Conservation (phyloP, 2,113 vertebrate genomes). For the Neogale vison region DNA sequence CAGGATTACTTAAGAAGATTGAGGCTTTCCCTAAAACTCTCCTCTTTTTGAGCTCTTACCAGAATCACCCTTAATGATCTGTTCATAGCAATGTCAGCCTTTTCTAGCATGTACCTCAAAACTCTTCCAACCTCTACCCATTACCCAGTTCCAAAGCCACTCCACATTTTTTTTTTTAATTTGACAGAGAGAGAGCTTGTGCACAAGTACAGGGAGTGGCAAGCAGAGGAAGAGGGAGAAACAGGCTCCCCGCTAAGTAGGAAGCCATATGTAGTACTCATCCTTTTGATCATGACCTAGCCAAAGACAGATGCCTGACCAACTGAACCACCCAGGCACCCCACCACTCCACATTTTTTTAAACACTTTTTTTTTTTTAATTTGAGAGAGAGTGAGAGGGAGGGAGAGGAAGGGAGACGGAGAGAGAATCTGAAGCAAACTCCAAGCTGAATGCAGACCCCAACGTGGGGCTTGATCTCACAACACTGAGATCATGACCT, state of each 20-base stretch:
- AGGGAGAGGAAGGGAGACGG: not conserved
- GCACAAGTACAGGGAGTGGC: not conserved
- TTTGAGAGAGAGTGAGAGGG: not conserved
- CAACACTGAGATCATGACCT: not conserved
- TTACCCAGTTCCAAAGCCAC: not conserved
- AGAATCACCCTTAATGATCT: not conserved
- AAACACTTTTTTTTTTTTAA: not conserved
- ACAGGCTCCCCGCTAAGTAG: no score
- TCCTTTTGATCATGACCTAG: no score
- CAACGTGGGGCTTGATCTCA: not conserved
- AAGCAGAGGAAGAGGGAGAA: not conserved
- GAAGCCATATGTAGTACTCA: not conserved
- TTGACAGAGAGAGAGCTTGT: not conserved
- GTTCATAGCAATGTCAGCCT: not conserved
- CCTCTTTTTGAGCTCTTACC: not conserved
- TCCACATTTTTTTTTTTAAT: not conserved
- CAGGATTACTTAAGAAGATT: not conserved
- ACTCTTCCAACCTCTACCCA: not conserved
- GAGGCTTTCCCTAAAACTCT: not conserved
- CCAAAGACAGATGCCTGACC: no score
- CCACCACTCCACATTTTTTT: not conserved
- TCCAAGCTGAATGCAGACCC: not conserved
- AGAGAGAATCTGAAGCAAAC: not conserved
- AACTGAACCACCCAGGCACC: no score
- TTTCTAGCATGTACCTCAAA: not conserved